Evolutionary conservation across 1,140 invertebrate genomes (phyloP).

Genomic region (Riptortus pedestris): DNA sequence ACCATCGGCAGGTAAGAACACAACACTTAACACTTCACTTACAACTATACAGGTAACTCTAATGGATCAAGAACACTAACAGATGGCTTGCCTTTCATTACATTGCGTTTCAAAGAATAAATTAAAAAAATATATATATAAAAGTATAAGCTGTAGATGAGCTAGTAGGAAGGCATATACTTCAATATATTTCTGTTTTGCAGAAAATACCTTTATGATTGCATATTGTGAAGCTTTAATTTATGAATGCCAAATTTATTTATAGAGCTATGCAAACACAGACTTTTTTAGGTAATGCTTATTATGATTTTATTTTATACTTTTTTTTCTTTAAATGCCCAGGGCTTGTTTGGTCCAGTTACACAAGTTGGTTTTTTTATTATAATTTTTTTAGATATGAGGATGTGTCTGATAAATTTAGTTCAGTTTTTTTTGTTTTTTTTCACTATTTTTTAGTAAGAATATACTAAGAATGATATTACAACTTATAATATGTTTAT

Average conservation of each 20-base stretch:
- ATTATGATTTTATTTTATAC: not conserved
- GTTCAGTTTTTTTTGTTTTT: too few species aligned
- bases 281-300: constrained; percentile 7
- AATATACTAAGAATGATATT: too few species aligned
- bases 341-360: not conserved
- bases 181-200: constrained; percentile 11
- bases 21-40: constrained; percentile 19
- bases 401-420: too few species aligned
- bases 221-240: constrained; percentile 4
- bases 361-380: too few species aligned
- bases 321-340: not conserved
- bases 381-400: too few species aligned
- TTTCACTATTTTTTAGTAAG: too few species aligned
- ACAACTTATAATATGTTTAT: too few species aligned
- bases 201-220: not conserved
- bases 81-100: constrained; percentile 15
- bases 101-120: constrained; percentile 1
- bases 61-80: constrained; percentile 16
- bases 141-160: constrained; percentile 15
- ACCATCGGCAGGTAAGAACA: constrained; percentile 45
- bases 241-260: constrained; percentile 5
- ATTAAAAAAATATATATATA: too few species aligned
- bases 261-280: constrained; percentile 13
- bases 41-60: constrained; percentile 16
- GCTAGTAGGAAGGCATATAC: constrained; percentile 15